phyloP scores from a whole-genome alignment of 2,113 vertebrate genomes.

The Thunnus thynnus region DNA sequence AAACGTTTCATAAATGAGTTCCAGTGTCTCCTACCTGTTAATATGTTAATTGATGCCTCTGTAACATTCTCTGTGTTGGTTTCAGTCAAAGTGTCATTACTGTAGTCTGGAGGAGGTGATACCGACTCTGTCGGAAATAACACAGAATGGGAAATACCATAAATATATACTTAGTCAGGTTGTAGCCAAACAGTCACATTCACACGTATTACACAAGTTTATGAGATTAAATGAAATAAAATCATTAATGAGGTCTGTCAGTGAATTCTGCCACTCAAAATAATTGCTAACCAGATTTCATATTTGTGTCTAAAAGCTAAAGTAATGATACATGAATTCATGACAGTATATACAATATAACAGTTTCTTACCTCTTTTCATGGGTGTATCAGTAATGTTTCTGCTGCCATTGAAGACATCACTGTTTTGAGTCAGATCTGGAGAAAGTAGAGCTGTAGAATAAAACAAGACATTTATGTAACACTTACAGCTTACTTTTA shows the following conservation, averaged over 20 bases:
- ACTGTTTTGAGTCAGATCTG: not conserved
- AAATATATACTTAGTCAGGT: not conserved
- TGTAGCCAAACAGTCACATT: not conserved
- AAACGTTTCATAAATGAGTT: not conserved
- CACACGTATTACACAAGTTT: not conserved
- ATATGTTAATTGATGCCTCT: not conserved
- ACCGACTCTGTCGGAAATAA: constrained; percentile 18
- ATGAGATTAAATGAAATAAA: not conserved
- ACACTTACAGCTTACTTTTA: too few species aligned
- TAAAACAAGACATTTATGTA: not conserved
- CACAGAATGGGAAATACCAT: not conserved
- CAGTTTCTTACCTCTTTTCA: constrained; percentile 36
- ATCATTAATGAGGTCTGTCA: not conserved
- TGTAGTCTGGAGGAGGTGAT: constrained; percentile 24
- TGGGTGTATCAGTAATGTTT: not conserved
- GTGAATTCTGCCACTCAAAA: not conserved
- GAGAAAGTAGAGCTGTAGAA: not conserved
- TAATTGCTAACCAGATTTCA: too few species aligned
- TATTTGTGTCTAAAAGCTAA: not conserved
- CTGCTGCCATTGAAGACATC: not conserved
- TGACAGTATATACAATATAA: not conserved
- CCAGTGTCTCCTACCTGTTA: constrained; percentile 30
- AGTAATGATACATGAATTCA: not conserved
- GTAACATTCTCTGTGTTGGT: constrained; percentile 1
- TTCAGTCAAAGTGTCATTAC: not conserved